Percentiles rank a stretch among this genome's conserved stretches.
These are phyloP conservation scores for Pelagia noctiluca DNA, from an alignment of 30 jellyfish, hydroid and myxozoan genomes.

Conservation along the genomic window DNA sequence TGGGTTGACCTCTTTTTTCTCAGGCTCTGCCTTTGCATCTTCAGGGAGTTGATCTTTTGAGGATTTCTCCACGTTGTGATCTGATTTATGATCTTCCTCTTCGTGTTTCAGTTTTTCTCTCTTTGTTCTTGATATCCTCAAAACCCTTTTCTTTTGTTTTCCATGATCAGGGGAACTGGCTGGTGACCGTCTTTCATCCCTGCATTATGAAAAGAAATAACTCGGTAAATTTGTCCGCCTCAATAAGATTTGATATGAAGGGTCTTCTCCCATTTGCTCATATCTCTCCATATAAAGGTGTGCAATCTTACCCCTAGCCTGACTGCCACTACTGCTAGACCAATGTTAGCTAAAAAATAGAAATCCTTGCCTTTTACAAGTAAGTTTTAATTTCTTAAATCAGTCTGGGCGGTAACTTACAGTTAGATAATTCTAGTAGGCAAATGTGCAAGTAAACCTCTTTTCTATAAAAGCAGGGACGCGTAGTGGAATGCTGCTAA, in stretches of 20 bases:
- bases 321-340: too few relatives aligned
- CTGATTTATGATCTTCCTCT: not conserved
- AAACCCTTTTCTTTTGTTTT: slow-evolving; percentile 35
- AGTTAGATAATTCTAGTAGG: too few relatives aligned
- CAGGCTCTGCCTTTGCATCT: not conserved
- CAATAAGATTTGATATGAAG: not conserved
- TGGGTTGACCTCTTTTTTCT: slow-evolving; percentile 28
- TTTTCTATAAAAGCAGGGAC: too few relatives aligned
- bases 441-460: too few relatives aligned
- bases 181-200: slow-evolving; percentile 18
- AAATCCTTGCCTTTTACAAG: too few relatives aligned
- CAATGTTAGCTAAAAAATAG: too few relatives aligned
- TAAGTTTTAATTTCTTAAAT: too few relatives aligned
- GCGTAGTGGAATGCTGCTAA: too few relatives aligned
- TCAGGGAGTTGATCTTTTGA: not conserved
- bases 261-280: slow-evolving; percentile 23
- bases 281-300: slow-evolving; percentile 1
- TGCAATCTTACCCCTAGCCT: too few relatives aligned
- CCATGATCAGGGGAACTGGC: slow-evolving; percentile 48
- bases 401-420: too few relatives aligned
- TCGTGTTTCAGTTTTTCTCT: slow-evolving; percentile 23
- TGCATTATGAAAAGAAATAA: not conserved
- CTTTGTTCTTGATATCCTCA: slow-evolving; percentile 41
- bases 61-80: not conserved
- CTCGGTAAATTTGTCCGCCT: not conserved